Base-by-base conservation (phyloP, 2,888 invertebrate genomes). In the Gastrophysa polygoni region DNA sequence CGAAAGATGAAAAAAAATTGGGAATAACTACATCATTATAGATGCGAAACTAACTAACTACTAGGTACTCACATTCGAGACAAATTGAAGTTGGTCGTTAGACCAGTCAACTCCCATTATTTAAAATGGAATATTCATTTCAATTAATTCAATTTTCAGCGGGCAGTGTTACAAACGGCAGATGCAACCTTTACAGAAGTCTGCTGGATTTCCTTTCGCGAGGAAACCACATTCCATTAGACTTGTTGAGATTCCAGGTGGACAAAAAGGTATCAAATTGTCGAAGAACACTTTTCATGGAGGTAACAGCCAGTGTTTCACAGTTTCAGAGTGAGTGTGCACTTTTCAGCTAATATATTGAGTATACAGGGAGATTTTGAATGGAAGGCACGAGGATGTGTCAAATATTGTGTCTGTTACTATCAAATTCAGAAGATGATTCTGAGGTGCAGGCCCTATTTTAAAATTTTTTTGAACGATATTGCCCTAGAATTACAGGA, bases 211-310 rank as follows among this genome's bases (percentile, higher is more conserved):
- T 72, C 81, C 81, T 8, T 81, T 81, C 60, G 61, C 69, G 7
- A 83, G 86, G 67, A 87, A 88, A 28, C 88, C 90, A 48, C 95
- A 95, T 83, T 91, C 92, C 58, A 95, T 95, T 75, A 89, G 94
- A 70, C 86, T 92, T 71, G 89, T 95, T 55, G 90, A 91, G 76
- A 90, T 95, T 75, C 92, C 94, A 7, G 86, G 86, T 18, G 86
- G 86, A 18, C 84, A 84, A 61, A 84, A 86, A 66, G 88, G 88
- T 49, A 87, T 91, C 55, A 88, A 90, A 76, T 80, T 91, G 55
- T 84, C 86, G 10, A 78, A 87, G 62, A 87, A 82, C 81, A 73
- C 82, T 83, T 67, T 82, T 83, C 67, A 83, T 79, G 81, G 84
- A 63, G 83, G 80, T 66, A 86, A 85, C 76, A 85, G 86, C 67